Conservation (phyloP, 23 tunicate genomes). For the Ciona savignyi region DNA sequence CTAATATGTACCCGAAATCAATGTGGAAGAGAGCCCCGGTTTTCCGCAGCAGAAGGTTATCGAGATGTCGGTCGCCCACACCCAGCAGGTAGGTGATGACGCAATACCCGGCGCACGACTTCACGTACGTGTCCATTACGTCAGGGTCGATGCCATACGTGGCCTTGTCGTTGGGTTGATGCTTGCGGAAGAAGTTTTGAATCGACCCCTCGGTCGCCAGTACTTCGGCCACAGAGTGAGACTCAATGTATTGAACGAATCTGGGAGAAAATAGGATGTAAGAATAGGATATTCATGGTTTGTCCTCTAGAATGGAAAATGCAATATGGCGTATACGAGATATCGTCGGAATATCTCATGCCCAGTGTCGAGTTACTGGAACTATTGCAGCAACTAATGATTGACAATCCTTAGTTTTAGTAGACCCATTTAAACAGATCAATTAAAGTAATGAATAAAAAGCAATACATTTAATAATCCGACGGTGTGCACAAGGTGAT, state of each 20-base stretch:
- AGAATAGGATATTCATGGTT: too few species aligned
- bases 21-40: slow-evolving; percentile 85
- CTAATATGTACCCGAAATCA: slow-evolving; percentile 94
- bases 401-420: too few species aligned
- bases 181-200: slow-evolving; percentile 76
- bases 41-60: slow-evolving; percentile 73
- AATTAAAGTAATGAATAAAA: too few species aligned
- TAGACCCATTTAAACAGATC: too few species aligned
- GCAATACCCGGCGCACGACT: slow-evolving; percentile 96
- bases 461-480: too few species aligned
- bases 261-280: slow-evolving; percentile 21
- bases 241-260: slow-evolving; percentile 68
- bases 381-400: too few species aligned
- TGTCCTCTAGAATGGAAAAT: too few species aligned
- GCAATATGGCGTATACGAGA: too few species aligned
- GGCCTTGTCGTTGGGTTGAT: slow-evolving; percentile 44
- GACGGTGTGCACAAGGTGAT: too few species aligned
- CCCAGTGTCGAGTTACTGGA: too few species aligned
- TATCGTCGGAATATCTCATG: too few species aligned
- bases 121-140: slow-evolving; percentile 81
- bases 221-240: slow-evolving; percentile 76
- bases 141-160: slow-evolving; percentile 77
- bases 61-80: slow-evolving; percentile 93
- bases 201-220: slow-evolving; percentile 66
- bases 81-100: slow-evolving; percentile 94